These are phyloP conservation scores for Eubasilissa regina DNA, from an alignment of 1,140 invertebrate species.

Conservation along the genomic window DNA sequence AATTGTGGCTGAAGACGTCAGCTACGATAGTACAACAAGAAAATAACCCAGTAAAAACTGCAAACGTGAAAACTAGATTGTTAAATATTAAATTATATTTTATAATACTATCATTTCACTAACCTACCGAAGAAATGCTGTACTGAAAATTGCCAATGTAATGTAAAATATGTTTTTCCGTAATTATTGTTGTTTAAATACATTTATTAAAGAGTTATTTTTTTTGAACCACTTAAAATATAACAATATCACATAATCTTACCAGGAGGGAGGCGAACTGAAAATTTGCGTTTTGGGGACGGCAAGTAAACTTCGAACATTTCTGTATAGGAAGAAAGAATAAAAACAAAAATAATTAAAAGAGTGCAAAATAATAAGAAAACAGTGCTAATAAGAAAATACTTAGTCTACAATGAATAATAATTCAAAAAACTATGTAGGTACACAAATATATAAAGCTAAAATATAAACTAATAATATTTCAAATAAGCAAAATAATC, in stretches of 20 bases:
- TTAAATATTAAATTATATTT: too few relatives aligned
- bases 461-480: not conserved
- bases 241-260: constrained; percentile 45
- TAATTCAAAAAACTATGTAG: constrained; percentile 1
- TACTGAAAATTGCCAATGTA: too few relatives aligned
- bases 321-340: constrained; percentile 56
- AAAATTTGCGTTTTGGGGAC: constrained; percentile 59
- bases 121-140: too few relatives aligned
- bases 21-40: too few relatives aligned
- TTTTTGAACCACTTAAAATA: not conserved
- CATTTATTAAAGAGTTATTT: too few relatives aligned
- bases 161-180: too few relatives aligned
- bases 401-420: constrained; percentile 8
- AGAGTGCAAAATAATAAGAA: constrained; percentile 53
- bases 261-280: constrained; percentile 60
- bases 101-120: too few relatives aligned
- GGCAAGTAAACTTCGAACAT: constrained; percentile 60
- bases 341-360: constrained; percentile 52
- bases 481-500: too few relatives aligned
- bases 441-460: not conserved
- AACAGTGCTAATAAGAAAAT: constrained; percentile 39
- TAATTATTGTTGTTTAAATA: too few relatives aligned
- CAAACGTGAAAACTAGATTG: too few relatives aligned
- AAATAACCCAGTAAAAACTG: too few relatives aligned
- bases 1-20: too few relatives aligned